Conservation (phyloP, 2,888 invertebrate genomes). For the Acanthosepion esculentum region DNA sequence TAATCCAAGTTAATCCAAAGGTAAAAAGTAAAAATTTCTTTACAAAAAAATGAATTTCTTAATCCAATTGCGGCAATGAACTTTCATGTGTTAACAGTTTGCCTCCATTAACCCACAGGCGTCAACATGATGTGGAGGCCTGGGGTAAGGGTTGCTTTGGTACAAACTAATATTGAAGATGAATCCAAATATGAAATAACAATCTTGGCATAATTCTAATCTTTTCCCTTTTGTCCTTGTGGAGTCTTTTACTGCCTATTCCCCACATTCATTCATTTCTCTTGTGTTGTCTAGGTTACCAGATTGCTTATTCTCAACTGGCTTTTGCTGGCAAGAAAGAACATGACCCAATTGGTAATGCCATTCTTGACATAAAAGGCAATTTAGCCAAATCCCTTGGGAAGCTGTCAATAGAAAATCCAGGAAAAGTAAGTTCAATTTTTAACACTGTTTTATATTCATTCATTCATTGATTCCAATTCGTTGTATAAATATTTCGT, state of each 20-base stretch:
- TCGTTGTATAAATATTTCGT: background rate
- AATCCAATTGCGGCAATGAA: no score
- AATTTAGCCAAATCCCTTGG: slow-evolving; percentile 85
- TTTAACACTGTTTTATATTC: background rate
- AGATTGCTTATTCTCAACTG: slow-evolving; percentile 82
- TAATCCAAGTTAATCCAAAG: no score
- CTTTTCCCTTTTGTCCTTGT: background rate
- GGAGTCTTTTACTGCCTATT: background rate
- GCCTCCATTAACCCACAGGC: background rate
- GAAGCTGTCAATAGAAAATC: slow-evolving; percentile 80
- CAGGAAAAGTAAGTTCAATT: slow-evolving; percentile 80
- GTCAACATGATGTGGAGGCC: no score
- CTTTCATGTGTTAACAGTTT: background rate
- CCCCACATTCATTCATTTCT: background rate
- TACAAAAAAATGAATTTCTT: no score
- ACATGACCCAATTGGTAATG: slow-evolving; percentile 85
- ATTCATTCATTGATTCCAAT: background rate
- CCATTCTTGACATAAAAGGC: slow-evolving; percentile 81
- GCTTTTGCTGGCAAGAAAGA: slow-evolving; percentile 86
- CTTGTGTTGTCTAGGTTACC: slow-evolving; percentile 65
- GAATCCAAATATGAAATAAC: background rate
- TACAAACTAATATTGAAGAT: no score
- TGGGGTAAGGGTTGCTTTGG: no score
- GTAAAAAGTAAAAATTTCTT: no score
- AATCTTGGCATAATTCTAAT: background rate